These are phyloP conservation scores for Neosalanx taihuensis DNA, from an alignment of 2,797 vertebrate species.

Conservation along the genomic window DNA sequence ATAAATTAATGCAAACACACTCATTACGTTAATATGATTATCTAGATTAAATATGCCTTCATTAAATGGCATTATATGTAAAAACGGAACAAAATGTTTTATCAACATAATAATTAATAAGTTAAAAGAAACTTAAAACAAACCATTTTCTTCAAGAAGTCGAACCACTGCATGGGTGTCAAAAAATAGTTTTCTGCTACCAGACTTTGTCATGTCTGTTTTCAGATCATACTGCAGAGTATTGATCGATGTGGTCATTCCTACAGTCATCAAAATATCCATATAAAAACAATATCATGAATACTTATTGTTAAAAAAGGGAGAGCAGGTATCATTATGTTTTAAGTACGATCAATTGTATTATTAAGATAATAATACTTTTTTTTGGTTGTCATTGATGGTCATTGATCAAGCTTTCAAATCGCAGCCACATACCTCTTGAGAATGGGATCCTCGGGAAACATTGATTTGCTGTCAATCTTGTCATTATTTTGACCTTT, in stretches of 20 bases:
- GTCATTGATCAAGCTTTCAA: no score
- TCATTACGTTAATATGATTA: neutral
- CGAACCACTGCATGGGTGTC: slow-evolving; percentile 90
- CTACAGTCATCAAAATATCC: slow-evolving; percentile 59
- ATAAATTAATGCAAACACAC: neutral
- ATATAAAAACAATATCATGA: no score
- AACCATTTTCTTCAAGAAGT: slow-evolving; percentile 88
- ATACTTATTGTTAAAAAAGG: no score
- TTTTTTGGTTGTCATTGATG: no score
- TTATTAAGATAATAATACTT: no score
- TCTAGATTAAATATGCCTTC: neutral
- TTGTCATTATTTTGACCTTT: no score
- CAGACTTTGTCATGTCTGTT: slow-evolving; percentile 60
- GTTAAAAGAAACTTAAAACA: slow-evolving; percentile 20
- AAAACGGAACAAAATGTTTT: neutral
- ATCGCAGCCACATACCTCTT: no score
- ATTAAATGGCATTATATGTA: no score
- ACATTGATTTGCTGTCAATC: no score
- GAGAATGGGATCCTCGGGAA: no score
- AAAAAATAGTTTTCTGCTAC: slow-evolving; percentile 79
- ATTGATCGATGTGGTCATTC: slow-evolving; percentile 63
- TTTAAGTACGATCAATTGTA: neutral
- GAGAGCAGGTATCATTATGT: neutral
- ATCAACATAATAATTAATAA: neutral
- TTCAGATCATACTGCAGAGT: slow-evolving; percentile 67